These are phyloP conservation scores for Thalassoma bifasciatum DNA, from an alignment of 2,113 vertebrate species.

Conservation along the genomic window DNA sequence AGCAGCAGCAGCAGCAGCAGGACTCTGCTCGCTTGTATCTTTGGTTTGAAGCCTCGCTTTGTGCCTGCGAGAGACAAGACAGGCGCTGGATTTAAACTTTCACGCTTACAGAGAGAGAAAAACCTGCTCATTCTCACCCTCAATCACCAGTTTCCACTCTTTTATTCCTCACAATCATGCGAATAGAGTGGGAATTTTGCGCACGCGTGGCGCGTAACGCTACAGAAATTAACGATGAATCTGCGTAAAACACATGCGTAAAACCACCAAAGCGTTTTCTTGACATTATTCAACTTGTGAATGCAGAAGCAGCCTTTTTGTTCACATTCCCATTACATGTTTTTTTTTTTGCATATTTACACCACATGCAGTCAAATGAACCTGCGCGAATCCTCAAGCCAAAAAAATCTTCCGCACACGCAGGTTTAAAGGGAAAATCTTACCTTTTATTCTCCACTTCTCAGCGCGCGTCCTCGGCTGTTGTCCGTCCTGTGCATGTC, in stretches of 20 bases:
- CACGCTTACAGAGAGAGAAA: background rate
- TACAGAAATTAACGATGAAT: too few relatives aligned
- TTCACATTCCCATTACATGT: too few relatives aligned
- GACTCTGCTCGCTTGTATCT: slow-evolving; percentile 43
- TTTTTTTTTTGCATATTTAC: slow-evolving; percentile 37
- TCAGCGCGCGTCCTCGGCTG: slow-evolving; percentile 67
- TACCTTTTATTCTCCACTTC: slow-evolving; percentile 72
- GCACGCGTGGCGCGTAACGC: too few relatives aligned
- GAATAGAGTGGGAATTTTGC: background rate
- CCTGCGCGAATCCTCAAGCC: too few relatives aligned
- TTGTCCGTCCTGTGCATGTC: slow-evolving; percentile 73
- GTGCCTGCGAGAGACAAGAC: slow-evolving; percentile 75
- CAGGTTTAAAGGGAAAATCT: slow-evolving; percentile 1
- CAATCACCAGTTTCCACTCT: background rate
- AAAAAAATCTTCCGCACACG: too few relatives aligned
- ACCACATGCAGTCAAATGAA: slow-evolving; percentile 8
- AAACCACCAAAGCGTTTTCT: too few relatives aligned
- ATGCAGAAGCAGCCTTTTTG: too few relatives aligned
- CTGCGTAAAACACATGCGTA: too few relatives aligned
- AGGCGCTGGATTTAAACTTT: slow-evolving; percentile 55
- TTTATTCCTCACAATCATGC: background rate
- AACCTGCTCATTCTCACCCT: background rate
- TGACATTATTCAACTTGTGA: too few relatives aligned
- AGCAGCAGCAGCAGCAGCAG: slow-evolving; percentile 53
- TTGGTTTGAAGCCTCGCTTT: slow-evolving; percentile 61